Evolutionary conservation across 1,140 invertebrate species (phyloP).

Genomic region (Rhopalosiphum padi): DNA sequence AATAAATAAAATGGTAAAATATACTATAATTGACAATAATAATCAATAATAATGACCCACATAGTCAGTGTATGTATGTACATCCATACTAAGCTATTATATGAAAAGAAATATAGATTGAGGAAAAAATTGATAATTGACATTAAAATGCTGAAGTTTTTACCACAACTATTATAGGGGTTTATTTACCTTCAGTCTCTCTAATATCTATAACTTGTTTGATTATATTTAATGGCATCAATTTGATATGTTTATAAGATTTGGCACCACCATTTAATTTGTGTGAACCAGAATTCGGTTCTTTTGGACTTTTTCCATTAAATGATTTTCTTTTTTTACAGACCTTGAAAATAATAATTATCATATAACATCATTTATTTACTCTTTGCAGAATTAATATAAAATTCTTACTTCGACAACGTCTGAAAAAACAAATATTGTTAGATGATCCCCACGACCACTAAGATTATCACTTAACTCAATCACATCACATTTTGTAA

Average conservation of each 20-base stretch:
- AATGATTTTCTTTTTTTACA: constrained; percentile 83
- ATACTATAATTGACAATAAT: no score
- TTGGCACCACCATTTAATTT: constrained; percentile 72
- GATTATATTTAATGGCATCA: constrained; percentile 86
- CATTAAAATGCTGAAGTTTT: neutral
- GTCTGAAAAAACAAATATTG: constrained; percentile 93
- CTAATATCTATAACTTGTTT: constrained; percentile 89
- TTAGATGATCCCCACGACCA: constrained; percentile 84
- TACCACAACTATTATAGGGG: neutral
- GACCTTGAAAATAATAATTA: constrained; percentile 63
- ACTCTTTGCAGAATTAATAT: neutral
- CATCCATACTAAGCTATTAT: neutral
- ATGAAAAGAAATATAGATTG: neutral
- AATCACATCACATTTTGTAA: constrained; percentile 86
- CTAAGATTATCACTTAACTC: constrained; percentile 86
- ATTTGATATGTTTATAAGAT: constrained; percentile 88
- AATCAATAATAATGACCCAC: no score
- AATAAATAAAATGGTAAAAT: no score
- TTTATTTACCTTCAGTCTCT: constrained; percentile 72
- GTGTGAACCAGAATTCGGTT: constrained; percentile 67
- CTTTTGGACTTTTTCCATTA: constrained; percentile 74
- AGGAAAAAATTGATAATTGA: neutral
- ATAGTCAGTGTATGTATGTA: no score
- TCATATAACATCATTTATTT: neutral
- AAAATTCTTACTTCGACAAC: constrained; percentile 81